Base-by-base conservation (phyloP, 2,797 vertebrate genomes). In the Streptopelia turtur region DNA sequence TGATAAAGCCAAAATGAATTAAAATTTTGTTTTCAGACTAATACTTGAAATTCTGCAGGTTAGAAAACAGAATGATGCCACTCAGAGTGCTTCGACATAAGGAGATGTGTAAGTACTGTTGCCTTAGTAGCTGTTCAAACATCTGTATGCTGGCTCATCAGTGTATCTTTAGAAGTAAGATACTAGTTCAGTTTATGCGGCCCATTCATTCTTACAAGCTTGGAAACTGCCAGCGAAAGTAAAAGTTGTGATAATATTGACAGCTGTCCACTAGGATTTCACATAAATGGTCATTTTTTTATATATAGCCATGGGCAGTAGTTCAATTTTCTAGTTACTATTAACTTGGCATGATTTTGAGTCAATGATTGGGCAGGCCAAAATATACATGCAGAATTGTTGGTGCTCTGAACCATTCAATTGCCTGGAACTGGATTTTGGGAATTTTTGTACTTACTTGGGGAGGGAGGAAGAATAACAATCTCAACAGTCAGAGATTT, bases 281-380 rank as follows among this genome's bases (percentile, higher is more conserved):
- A 0, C 28, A 45, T 64, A 74, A 72, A 65, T 28, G 5, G 28
- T 43, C 9, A 31, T 3, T 3, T 83, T 74, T 77, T 37, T 15
- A 9, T n/a, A 33, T 10, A 27, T 6, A 77, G 16, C 13, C 31
- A 43, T 1, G 0, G 2, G 3, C 0, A 72, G 1, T 25, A 70
- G 47, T 41, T 71, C 37, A 11, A 31, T 70, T 72, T 64, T 90
- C 33, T 21, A 52, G 18, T 63, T 60, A 12, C 8, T 61, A 1
- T 33, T 59, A 52, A 21, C 14, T 27, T 55, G 27, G 30, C 15
- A 35, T 28, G 39, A 60, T 63, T 76, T 21, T 43, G 39, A 84
- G 35, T 52, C 0, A 0, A 25, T 55, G 43, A 59, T 18, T 35
- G 22, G 4, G 9, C 13, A 31, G 24, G 5, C 72, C 33, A 65